Evolutionary conservation across 2,113 vertebrate species (phyloP), one percentile per base, ranked within the genome.

Genomic region (Grantiella picta): DNA sequence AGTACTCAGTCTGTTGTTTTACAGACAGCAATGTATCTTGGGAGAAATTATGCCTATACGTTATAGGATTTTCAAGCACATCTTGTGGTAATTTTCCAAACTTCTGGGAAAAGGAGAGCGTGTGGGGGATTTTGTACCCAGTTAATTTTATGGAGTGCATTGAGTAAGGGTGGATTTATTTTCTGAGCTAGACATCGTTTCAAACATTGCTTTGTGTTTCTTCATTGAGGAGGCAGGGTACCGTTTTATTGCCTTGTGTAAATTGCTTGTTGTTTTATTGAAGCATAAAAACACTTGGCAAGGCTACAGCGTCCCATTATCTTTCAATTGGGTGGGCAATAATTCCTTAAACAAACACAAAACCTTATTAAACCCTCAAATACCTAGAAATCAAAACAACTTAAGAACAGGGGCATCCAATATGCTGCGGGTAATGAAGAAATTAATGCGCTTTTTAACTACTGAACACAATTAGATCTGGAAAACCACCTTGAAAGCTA

Each of bases 211-310:
- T 94, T 95, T 92, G 81, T 94, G 40, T 91, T 94, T 92, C 73
- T 91, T 94, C 77, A 79, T 6, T 45, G 70, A 61, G 82, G 81
- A 95, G 1, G 6, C 73, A 60, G 65, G 78, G 83, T 89, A 82
- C 45, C 0, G 0, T 87, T 97, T 96, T 94, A 97, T 76, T 94
- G 91, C 92, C 91, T 76, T 92, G 83, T 95, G 65, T 87, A 92
- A 95, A 96, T 95, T 92, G 89, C 81, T 87, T 79, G 89, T 92
- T 86, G 57, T 91, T 96, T 95, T 94, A 96, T 29, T 92, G 91
- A 95, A 82, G 89, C 91, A 88, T 90, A 91, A 95, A 95, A 96
- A 91, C 94, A 86, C 73, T 97, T 96, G 96, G 94, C 94, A 82
- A 75, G 69, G 81, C 61, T 79, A 94, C 86, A 89, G 76, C 0